Evolutionary conservation across 2,888 invertebrate genomes (phyloP), one percentile per base, ranked within the genome.

Genomic region (Trichopria drosophilae): DNA sequence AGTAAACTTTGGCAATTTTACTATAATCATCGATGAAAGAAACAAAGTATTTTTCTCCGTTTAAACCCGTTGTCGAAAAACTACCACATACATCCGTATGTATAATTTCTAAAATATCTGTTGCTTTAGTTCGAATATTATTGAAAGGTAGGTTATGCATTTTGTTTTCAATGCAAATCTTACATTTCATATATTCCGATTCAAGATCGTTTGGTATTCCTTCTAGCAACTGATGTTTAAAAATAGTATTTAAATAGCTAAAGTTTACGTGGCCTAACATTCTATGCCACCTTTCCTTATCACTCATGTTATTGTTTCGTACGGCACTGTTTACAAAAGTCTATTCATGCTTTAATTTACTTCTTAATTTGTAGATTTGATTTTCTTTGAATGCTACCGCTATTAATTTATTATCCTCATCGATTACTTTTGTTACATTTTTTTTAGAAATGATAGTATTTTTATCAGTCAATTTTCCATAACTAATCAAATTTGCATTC

Each of bases 11-110:
- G 2, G 51, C 53, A 20, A 55, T 31, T 52, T 54, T 53, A 41
- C 58, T 62, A 49, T 51, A 59, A 39, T 60, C 62, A 48, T 62
- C 62, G 3, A 60, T 43, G 43, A 62, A 55, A 5, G 56, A 47
- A 7, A 62, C 32, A 40, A 60, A 62, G 44, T 59, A 60, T 54
- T n/a, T n/a, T n/a, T n/a, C n/a, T n/a, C n/a, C n/a, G n/a, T n/a
- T n/a, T n/a, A n/a, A n/a, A n/a, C n/a, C n/a, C n/a, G n/a, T n/a
- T n/a, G n/a, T n/a, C n/a, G n/a, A n/a, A n/a, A n/a, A n/a, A n/a
- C n/a, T n/a, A n/a, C n/a, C n/a, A n/a, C n/a, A n/a, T n/a, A n/a
- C n/a, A n/a, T n/a, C n/a, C n/a, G n/a, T n/a, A n/a, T 56, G 56
- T 6, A 53, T 15, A 20, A 53, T 47, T 41, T 56, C 56, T 34